Percentiles rank a stretch among this genome's conserved stretches.
These are phyloP conservation scores for Epinotia brunnichana DNA, from an alignment of 2,888 invertebrate genomes.

Conservation along the genomic window DNA sequence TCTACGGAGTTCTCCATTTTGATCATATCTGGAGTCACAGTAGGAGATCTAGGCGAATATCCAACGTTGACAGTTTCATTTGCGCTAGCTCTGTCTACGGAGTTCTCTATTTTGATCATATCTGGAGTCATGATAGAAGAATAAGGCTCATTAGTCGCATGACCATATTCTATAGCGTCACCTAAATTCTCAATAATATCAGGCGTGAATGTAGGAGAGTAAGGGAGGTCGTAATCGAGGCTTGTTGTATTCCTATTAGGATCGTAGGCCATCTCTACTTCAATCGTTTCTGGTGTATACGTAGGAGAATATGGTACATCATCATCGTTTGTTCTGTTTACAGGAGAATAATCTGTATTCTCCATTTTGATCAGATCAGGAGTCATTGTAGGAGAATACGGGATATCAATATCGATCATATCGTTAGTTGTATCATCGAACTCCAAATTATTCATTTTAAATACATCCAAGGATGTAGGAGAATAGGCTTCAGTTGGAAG, in stretches of 20 bases:
- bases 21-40: no score
- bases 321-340: not conserved
- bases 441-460: not conserved
- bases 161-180: not conserved
- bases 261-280: not conserved
- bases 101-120: not conserved
- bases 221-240: not conserved
- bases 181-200: not conserved
- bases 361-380: not conserved
- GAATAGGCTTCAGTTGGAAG: constrained; percentile 8
- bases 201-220: not conserved
- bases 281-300: constrained; percentile 10
- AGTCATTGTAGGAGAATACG: constrained; percentile 12
- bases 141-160: not conserved
- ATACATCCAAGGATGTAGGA: not conserved
- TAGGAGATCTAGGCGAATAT: no score
- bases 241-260: not conserved
- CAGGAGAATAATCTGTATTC: not conserved
- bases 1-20: no score
- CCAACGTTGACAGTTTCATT: no score
- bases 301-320: constrained; percentile 12
- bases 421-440: not conserved
- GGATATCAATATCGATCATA: not conserved
- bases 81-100: no score
- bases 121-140: not conserved